Evolutionary conservation across 1,140 invertebrate genomes (phyloP).

Genomic region (Drosophila rufa): DNA sequence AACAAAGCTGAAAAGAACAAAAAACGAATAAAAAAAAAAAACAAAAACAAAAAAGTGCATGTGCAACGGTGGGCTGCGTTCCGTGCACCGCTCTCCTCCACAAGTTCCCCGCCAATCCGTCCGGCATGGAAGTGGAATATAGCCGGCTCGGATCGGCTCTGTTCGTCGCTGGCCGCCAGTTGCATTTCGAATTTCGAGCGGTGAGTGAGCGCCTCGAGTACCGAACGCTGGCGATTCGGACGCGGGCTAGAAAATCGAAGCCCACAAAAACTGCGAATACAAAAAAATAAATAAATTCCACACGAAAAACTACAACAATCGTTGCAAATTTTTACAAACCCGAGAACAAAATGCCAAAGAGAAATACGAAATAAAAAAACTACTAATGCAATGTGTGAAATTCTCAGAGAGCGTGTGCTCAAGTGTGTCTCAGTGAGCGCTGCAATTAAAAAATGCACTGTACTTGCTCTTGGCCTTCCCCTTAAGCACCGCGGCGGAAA

Average conservation of each 20-base stretch:
- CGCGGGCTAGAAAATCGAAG: constrained; percentile 60
- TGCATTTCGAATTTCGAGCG: constrained; percentile 84
- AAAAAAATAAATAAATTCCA: constrained; percentile 2
- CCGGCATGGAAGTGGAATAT: constrained; percentile 33
- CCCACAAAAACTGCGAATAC: constrained; percentile 44
- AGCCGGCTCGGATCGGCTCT: constrained; percentile 50
- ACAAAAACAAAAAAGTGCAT: constrained; percentile 69
- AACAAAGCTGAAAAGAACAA: constrained; percentile 38
- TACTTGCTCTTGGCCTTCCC: constrained; percentile 53
- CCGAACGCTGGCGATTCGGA: constrained; percentile 65
- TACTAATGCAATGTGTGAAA: constrained; percentile 49
- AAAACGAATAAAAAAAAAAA: constrained; percentile 22
- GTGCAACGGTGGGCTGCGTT: constrained; percentile 71
- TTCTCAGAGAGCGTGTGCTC: constrained; percentile 42
- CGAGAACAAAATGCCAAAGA: constrained; percentile 68
- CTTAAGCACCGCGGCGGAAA: constrained; percentile 11
- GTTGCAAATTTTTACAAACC: constrained; percentile 64
- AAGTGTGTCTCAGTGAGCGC: constrained; percentile 32
- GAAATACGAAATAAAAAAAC: constrained; percentile 35
- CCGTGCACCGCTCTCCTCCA: constrained; percentile 16
- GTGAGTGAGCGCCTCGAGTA: constrained; percentile 78
- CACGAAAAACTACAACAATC: constrained; percentile 25
- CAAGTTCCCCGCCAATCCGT: constrained; percentile 19
- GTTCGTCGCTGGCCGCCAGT: constrained; percentile 62
- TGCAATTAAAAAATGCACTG: constrained; percentile 80